phyloP scores from a whole-genome alignment of 2,113 vertebrate genomes.

The Callopanchax toddi region DNA sequence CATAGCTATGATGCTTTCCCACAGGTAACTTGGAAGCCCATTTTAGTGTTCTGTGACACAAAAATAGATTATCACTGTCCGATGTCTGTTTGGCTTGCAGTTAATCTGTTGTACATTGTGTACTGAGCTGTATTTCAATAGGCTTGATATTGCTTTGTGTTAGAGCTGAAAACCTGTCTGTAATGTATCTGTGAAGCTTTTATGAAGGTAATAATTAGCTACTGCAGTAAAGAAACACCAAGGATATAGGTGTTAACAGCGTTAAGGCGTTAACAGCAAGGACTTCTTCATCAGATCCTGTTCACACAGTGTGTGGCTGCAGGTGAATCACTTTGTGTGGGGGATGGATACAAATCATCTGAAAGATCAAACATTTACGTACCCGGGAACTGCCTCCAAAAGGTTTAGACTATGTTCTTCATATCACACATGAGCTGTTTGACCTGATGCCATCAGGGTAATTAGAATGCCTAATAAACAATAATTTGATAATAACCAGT shows the following conservation, averaged over 20 bases:
- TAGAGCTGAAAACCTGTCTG: slow-evolving; percentile 9
- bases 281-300: slow-evolving; percentile 1
- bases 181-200: slow-evolving; percentile 26
- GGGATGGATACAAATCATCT: neutral
- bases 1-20: slow-evolving; percentile 66
- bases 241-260: too few species aligned
- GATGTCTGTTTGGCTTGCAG: slow-evolving; percentile 47
- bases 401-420: too few species aligned
- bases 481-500: too few species aligned
- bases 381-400: too few species aligned
- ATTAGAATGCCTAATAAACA: too few species aligned
- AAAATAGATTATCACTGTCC: slow-evolving; percentile 71
- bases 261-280: slow-evolving; percentile 19
- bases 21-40: slow-evolving; percentile 69
- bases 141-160: slow-evolving; percentile 25
- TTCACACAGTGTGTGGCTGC: neutral
- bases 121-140: slow-evolving; percentile 23
- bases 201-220: slow-evolving; percentile 51
- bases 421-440: too few species aligned
- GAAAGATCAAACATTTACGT: neutral
- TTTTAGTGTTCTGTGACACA: slow-evolving; percentile 64
- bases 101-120: slow-evolving; percentile 60
- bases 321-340: neutral
- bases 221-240: slow-evolving; percentile 3
- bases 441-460: too few species aligned